Conservation (phyloP, 1,140 invertebrate genomes). For the Eurosta solidaginis region DNA sequence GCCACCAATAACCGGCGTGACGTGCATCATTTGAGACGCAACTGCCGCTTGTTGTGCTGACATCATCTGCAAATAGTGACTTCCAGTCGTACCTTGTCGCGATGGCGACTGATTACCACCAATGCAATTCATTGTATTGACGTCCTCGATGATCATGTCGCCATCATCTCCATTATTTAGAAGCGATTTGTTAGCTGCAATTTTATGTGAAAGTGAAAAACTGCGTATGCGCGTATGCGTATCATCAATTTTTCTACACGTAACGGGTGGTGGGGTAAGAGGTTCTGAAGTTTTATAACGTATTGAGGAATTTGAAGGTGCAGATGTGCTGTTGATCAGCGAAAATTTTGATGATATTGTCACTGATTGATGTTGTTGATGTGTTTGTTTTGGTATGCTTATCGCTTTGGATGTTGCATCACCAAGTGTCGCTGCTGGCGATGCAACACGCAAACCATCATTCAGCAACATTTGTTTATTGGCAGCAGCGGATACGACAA, state of each 20-base stretch:
- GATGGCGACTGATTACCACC: slow-evolving; percentile 31
- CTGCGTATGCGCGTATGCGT: slow-evolving; percentile 47
- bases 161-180: slow-evolving; percentile 8
- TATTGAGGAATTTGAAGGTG: slow-evolving; percentile 4
- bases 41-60: slow-evolving; percentile 31
- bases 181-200: slow-evolving; percentile 46
- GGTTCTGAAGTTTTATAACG: slow-evolving; percentile 42
- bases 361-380: slow-evolving; percentile 25
- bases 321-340: not conserved
- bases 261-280: slow-evolving; percentile 51
- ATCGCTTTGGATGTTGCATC: slow-evolving; percentile 30
- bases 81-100: slow-evolving; percentile 26
- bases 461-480: slow-evolving; percentile 44
- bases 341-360: not conserved
- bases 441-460: slow-evolving; percentile 36
- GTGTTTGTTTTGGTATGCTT: slow-evolving; percentile 31
- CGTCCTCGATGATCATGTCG: slow-evolving; percentile 28
- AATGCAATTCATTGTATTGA: not conserved
- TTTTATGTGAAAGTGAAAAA: slow-evolving; percentile 54
- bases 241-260: slow-evolving; percentile 46
- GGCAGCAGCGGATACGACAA: slow-evolving; percentile 33
- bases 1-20: slow-evolving; percentile 37
- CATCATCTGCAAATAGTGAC: slow-evolving; percentile 36
- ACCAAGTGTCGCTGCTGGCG: slow-evolving; percentile 33
- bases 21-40: slow-evolving; percentile 38